Conservation (phyloP, 1,140 invertebrate genomes). For the Lepidostoma basale region DNA sequence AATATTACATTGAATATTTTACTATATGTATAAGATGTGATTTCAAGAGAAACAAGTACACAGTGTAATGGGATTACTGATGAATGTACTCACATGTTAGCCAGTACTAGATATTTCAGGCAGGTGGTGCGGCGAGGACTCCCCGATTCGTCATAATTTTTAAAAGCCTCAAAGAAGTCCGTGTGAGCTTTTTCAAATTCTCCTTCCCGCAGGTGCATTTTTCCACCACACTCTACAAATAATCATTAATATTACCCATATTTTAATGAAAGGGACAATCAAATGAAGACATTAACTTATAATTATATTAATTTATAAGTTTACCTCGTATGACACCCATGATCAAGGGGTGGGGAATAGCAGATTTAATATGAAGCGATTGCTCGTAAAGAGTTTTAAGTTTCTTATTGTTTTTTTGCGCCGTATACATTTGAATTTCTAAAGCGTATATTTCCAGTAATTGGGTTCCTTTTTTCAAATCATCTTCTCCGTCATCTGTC, state of each 20-base stretch:
- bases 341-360: conserved; percentile 98
- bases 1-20: no score
- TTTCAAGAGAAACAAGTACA: no score
- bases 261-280: not conserved
- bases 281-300: not conserved
- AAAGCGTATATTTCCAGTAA: conserved; percentile 98
- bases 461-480: conserved; percentile 98
- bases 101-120: conserved; percentile 97
- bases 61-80: not conserved
- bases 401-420: conserved; percentile 99
- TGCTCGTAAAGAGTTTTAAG: conserved; percentile 98
- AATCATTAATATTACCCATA: conserved; percentile 27
- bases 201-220: conserved; percentile 98
- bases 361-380: conserved; percentile 98
- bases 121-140: conserved; percentile 96
- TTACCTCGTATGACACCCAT: conserved; percentile 98
- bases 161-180: conserved; percentile 99
- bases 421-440: conserved; percentile 99
- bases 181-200: conserved; percentile 99
- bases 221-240: conserved; percentile 94
- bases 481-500: conserved; percentile 99
- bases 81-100: conserved; percentile 90
- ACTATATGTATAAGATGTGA: no score
- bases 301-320: not conserved
- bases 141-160: conserved; percentile 99